phyloP scores from a whole-genome alignment of 2,888 invertebrate species.

The Hipparchia semele region DNA sequence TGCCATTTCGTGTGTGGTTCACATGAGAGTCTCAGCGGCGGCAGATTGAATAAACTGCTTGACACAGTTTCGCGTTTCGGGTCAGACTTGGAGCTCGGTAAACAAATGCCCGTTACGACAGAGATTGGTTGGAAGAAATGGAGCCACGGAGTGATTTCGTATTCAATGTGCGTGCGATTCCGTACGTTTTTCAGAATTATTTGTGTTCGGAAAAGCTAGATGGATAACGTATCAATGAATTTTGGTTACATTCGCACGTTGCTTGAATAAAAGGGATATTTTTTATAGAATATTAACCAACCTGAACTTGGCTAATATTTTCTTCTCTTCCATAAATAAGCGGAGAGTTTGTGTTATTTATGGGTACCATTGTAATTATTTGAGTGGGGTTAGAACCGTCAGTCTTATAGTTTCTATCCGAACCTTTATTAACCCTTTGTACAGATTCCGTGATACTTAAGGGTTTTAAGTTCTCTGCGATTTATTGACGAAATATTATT shows the following conservation, averaged over 20 bases:
- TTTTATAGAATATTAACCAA: too few species aligned
- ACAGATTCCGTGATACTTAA: not conserved
- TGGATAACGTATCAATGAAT: slow-evolving; percentile 10
- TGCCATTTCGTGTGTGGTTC: slow-evolving; percentile 52
- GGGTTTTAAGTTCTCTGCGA: not conserved
- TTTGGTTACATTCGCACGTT: slow-evolving; percentile 2
- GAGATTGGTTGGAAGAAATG: slow-evolving; percentile 53
- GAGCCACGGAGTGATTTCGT: slow-evolving; percentile 13
- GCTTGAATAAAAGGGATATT: not conserved
- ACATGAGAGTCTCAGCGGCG: slow-evolving; percentile 59
- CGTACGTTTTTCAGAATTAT: slow-evolving; percentile 18
- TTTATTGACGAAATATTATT: not conserved
- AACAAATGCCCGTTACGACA: slow-evolving; percentile 72
- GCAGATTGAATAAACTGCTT: slow-evolving; percentile 83
- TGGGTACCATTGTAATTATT: too few species aligned
- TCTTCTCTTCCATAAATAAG: too few species aligned
- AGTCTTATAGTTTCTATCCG: too few species aligned
- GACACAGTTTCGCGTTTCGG: slow-evolving; percentile 82
- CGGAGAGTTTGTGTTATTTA: too few species aligned
- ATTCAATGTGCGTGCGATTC: slow-evolving; percentile 7
- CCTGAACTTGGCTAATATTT: too few species aligned
- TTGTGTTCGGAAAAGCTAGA: slow-evolving; percentile 16
- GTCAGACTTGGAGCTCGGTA: slow-evolving; percentile 65
- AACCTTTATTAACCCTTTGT: too few species aligned
- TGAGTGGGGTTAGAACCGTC: too few species aligned